Conservation (phyloP, 2,113 vertebrate genomes). For the Phalacrocorax carbo region DNA sequence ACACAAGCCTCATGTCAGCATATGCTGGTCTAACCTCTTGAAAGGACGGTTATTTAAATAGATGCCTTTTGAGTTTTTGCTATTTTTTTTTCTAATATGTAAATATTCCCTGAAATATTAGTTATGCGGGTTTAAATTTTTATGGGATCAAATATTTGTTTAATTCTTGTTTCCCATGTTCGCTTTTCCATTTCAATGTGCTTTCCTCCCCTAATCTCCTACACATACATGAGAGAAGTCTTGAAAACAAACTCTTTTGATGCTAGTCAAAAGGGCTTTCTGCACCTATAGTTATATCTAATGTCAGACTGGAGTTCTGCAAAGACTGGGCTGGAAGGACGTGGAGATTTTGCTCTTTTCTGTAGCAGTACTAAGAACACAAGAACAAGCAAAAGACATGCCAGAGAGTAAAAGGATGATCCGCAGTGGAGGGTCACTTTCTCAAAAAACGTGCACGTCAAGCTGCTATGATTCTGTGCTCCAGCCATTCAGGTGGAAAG, state of each 20-base stretch:
- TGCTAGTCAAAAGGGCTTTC: background rate
- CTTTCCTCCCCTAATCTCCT: background rate
- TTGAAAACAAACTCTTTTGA: background rate
- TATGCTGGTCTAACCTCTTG: slow-evolving; percentile 43
- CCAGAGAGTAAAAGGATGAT: background rate
- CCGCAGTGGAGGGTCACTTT: background rate
- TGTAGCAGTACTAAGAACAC: background rate
- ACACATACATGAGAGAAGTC: background rate
- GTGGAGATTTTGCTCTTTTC: background rate
- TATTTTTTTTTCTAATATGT: background rate
- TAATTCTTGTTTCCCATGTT: slow-evolving; percentile 32
- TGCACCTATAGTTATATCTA: background rate
- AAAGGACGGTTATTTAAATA: background rate
- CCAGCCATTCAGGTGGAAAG: background rate
- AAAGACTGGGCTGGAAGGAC: background rate
- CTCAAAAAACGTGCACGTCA: background rate
- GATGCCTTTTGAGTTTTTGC: background rate
- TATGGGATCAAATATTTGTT: slow-evolving; percentile 51
- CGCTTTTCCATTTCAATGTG: background rate
- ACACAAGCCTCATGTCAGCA: slow-evolving; percentile 10
- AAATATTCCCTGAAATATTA: slow-evolving; percentile 52
- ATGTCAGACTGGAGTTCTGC: background rate
- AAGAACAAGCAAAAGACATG: background rate
- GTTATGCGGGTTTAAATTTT: slow-evolving; percentile 50
- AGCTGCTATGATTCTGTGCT: background rate